Conservation (phyloP, 1,140 invertebrate genomes). For the Drosophila insularis region DNA sequence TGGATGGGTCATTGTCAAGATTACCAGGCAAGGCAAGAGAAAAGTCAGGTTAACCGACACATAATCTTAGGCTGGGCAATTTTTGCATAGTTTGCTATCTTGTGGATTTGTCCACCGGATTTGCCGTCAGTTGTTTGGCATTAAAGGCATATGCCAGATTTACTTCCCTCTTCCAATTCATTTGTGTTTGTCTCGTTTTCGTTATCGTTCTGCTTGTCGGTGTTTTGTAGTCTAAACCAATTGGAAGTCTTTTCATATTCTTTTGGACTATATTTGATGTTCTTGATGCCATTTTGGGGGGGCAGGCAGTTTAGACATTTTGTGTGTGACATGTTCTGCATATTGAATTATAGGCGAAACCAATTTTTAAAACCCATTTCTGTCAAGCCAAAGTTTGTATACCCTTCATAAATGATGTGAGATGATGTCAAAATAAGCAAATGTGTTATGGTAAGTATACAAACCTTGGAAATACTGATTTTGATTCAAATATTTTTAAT, state of each 20-base stretch:
- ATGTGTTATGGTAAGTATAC: no score
- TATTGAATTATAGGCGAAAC: constrained; percentile 44
- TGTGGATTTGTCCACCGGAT: not conserved
- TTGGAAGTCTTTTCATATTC: not conserved
- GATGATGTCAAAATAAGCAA: no score
- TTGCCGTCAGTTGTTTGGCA: constrained; percentile 23
- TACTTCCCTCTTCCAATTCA: constrained; percentile 19
- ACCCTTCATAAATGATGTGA: not conserved
- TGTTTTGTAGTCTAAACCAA: constrained; percentile 1
- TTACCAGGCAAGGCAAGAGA: not conserved
- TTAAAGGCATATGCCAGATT: constrained; percentile 56
- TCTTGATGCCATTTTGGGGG: constrained; percentile 6
- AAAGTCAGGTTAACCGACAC: not conserved
- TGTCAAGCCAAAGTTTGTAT: not conserved
- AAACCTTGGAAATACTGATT: no score
- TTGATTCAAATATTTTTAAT: no score
- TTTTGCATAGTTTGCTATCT: not conserved
- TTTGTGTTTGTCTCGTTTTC: not conserved
- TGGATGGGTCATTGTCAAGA: constrained; percentile 3
- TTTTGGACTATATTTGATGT: constrained; percentile 30
- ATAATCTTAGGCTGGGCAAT: not conserved
- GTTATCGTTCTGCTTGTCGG: not conserved
- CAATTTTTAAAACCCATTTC: not conserved
- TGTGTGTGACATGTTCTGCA: constrained; percentile 54
- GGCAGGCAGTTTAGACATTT: constrained; percentile 55